phyloP scores from a whole-genome alignment of 2,113 vertebrate species.

The Boulengerochromis microlepis region DNA sequence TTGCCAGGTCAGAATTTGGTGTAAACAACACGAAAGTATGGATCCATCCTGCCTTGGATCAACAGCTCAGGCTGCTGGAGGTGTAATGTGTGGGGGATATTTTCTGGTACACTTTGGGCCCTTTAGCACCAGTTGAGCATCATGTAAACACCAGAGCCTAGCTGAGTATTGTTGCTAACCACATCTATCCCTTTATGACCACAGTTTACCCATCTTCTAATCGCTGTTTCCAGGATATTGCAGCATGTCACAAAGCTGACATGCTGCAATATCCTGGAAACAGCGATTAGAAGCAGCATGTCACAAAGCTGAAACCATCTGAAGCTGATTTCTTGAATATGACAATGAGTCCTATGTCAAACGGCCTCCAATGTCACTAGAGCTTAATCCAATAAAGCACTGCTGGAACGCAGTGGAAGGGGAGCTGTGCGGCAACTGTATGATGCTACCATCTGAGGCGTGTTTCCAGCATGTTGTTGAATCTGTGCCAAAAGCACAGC shows the following conservation, averaged over 20 bases:
- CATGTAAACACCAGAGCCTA: neutral
- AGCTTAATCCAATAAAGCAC: neutral
- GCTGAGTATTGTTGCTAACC: neutral
- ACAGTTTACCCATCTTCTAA: neutral
- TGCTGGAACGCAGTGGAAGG: neutral
- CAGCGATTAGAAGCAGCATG: neutral
- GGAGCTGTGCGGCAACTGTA: neutral
- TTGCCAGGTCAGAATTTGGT: neutral
- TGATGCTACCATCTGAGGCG: neutral
- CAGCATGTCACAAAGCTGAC: neutral
- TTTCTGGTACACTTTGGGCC: neutral
- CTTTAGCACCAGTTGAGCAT: neutral
- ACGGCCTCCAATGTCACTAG: neutral
- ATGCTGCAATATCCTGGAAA: neutral
- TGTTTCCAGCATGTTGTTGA: neutral
- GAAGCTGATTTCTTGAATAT: neutral
- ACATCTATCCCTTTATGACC: neutral
- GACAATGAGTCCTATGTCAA: neutral
- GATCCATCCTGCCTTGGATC: neutral
- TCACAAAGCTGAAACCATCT: neutral
- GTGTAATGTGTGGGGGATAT: neutral
- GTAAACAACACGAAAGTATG: neutral
- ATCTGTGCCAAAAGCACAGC: neutral
- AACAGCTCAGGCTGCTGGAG: neutral
- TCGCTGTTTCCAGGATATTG: neutral